Evolutionary conservation across 2,797 vertebrate genomes (phyloP).

Genomic region (Tangara arthus): DNA sequence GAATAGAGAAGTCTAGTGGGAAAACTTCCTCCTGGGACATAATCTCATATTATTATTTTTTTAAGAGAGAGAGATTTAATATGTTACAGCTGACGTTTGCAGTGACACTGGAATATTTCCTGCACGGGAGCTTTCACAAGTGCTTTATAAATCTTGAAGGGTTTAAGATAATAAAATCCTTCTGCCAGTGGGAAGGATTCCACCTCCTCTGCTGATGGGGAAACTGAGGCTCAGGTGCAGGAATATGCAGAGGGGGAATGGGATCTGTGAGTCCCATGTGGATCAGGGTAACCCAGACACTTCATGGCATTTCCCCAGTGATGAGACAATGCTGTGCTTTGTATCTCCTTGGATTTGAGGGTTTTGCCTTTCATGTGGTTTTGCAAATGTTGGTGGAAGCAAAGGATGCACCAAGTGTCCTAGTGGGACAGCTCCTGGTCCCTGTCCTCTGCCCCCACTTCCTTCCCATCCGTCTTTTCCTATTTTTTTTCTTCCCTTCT

Average conservation of each 20-base stretch:
- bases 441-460: neutral
- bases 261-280: fast-evolving
- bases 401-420: neutral
- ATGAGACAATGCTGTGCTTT: fast-evolving
- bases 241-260: neutral
- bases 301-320: neutral
- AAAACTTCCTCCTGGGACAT: slow-evolving; percentile 72
- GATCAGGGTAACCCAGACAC: neutral
- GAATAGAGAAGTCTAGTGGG: slow-evolving; percentile 67
- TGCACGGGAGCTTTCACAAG: neutral
- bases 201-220: neutral
- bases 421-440: neutral
- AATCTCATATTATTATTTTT: slow-evolving; percentile 68
- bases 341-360: fast-evolving
- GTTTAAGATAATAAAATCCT: slow-evolving; percentile 3
- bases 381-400: neutral
- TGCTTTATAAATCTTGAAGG: slow-evolving; percentile 19
- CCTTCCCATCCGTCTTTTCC: neutral
- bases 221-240: neutral
- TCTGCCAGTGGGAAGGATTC: neutral
- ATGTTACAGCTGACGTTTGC: slow-evolving; percentile 36
- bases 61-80: slow-evolving; percentile 53
- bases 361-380: neutral
- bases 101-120: slow-evolving; percentile 49
- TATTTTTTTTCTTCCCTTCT: no score